Evolutionary conservation across 2,888 invertebrate genomes (phyloP), one percentile per base, ranked within the genome.

Genomic region (Trissonchulus latispiculum): DNA sequence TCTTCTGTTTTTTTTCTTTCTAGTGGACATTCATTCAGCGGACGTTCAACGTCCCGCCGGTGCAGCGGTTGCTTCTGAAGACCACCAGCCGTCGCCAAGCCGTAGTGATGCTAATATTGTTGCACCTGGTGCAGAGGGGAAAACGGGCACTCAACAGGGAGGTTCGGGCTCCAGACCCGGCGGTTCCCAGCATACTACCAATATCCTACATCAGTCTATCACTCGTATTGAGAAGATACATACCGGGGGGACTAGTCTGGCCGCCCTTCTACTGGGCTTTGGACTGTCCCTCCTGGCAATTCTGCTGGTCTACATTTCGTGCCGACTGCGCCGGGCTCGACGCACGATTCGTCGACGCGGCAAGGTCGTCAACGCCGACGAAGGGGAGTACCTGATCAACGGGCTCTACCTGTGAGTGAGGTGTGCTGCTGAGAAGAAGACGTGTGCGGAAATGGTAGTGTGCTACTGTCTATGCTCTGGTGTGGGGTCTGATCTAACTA

Each of bases 381-480:
- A 74, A 28, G 74, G 71, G 33, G 74, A 74, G 36, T 23, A n/a
- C 31, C 36, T 74, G 35, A 72, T 74, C 18, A 74, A 74, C 61
- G 74, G 74, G 36, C 36, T 74, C 67, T 72, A 74, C 68, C 66
- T 74, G 68, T 74, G 36, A n/a, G 15, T 36, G 36, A 8, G n/a
- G 36, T 35, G 66, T 64, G 8, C 28, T 8, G 31, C 35, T 15
- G 35, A 64, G n/a, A n/a, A n/a, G n/a, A n/a, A n/a, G n/a, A n/a
- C n/a, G n/a, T n/a, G n/a, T n/a, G n/a, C n/a, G n/a, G n/a, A n/a
- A n/a, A n/a, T n/a, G n/a, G n/a, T n/a, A n/a, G n/a, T n/a, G n/a
- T n/a, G n/a, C n/a, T n/a, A n/a, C n/a, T n/a, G n/a, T n/a, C n/a
- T n/a, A n/a, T n/a, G n/a, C n/a, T n/a, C n/a, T n/a, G n/a, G n/a